phyloP scores from a whole-genome alignment of 2,797 vertebrate genomes.

The Neopelma chrysocephalum region DNA sequence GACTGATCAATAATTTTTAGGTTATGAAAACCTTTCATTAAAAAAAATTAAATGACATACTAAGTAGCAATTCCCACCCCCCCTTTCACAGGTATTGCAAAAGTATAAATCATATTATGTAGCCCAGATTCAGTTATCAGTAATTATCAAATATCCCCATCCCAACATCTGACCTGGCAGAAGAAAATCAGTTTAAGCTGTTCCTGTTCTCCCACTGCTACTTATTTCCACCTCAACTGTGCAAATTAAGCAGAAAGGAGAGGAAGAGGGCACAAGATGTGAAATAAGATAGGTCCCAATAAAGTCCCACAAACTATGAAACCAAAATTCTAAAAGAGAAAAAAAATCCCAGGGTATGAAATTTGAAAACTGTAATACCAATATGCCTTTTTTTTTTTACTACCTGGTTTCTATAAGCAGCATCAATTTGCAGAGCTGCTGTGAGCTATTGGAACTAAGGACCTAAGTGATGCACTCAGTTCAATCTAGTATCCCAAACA shows the following conservation, averaged over 20 bases:
- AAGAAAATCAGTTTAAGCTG: background rate
- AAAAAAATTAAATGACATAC: background rate
- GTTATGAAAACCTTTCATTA: background rate
- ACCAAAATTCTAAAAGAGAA: background rate
- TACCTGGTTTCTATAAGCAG: background rate
- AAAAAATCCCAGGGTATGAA: background rate
- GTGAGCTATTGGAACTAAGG: background rate
- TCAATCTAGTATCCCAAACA: background rate
- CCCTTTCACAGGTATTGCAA: background rate
- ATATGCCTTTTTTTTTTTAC: background rate
- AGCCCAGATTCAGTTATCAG: background rate
- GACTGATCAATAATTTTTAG: background rate
- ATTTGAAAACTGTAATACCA: background rate
- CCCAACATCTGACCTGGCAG: background rate
- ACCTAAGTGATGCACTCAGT: background rate
- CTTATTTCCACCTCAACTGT: background rate
- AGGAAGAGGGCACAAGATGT: background rate
- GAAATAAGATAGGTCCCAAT: background rate
- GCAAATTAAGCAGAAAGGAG: background rate
- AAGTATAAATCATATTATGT: background rate
- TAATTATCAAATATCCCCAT: background rate
- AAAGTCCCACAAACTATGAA: background rate
- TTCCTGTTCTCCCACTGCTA: background rate
- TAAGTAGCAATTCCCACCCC: background rate
- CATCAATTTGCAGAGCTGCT: background rate